Base-by-base conservation (phyloP, 2,888 invertebrate genomes). In the Drosophila ustulata region DNA sequence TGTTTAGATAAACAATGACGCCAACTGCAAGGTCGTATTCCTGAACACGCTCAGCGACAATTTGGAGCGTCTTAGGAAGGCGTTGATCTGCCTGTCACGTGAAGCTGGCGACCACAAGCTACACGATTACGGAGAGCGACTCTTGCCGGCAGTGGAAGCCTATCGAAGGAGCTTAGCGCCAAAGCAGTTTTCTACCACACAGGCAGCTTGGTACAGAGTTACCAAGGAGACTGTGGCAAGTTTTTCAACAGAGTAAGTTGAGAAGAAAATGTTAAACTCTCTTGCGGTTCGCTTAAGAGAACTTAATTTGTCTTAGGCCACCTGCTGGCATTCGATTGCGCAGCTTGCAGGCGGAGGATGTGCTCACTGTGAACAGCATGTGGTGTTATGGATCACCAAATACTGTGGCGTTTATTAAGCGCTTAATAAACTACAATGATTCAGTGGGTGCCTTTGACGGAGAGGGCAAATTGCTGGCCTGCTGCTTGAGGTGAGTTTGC, bases 391-490 rank as follows among this genome's bases (percentile, higher is more conserved):
- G 77, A 3, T 37, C 52, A 5, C 62, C 75, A 0, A 72, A 72
- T 2, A 86, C 90, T 1, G 18, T 84, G 0, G 47, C 68, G 3
- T 83, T 82, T 64, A 75, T 91, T 0, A 68, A 73, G 26, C 26
- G 50, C 1, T 51, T 91, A 5, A 88, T 92, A 30, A 32, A 41
- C 3, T 69, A 79, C 30, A 90, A 91, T 73, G 64, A 78, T 4
- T 89, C 80, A 18, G 68, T 90, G 6, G 91, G 92, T 1, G 83
- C 87, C 0, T 91, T 78, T 47, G 87, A 82, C 56, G 52, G 62
- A 0, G 58, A 64, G 6, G 82, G 80, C 3, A 78, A 89, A 18
- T 69, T 92, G 30, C 63, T 91, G 0, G 91, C 88, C 3, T 92
- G 91, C 90, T 88, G 91, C 53, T 73, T 91, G 52, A 80, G 84